A percentile compares a stretch with the other conserved stretches of the same genome.
Evolutionary conservation across 2,888 invertebrate genomes (phyloP).

Genomic region (Hydrotaea cyrtoneurina): DNA sequence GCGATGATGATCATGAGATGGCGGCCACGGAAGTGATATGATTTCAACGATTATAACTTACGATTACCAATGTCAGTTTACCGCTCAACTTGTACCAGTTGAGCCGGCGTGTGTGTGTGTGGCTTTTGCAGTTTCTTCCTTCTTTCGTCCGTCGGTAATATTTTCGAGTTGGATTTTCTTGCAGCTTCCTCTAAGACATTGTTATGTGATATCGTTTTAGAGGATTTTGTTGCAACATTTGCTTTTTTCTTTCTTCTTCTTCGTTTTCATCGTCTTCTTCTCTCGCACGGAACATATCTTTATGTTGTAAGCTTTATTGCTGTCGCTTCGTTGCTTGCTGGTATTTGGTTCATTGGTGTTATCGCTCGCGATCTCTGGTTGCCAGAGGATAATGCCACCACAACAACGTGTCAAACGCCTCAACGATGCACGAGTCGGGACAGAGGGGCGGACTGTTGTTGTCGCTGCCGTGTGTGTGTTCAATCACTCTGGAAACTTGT

Average conservation of each 20-base stretch:
- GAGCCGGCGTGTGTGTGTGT: not conserved
- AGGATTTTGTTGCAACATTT: conserved; percentile 48
- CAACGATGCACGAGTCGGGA: not conserved
- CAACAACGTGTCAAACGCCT: conserved; percentile 23
- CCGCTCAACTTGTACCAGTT: too few relatives aligned
- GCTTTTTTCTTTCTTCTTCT: not conserved
- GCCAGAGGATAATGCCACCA: conserved; percentile 26
- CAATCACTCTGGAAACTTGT: conserved; percentile 63
- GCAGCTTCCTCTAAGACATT: too few relatives aligned
- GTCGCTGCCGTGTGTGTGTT: conserved; percentile 16
- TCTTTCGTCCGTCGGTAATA: too few relatives aligned
- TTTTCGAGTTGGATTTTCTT: too few relatives aligned
- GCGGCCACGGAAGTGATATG: conserved; percentile 61
- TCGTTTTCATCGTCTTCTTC: not conserved
- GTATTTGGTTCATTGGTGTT: conserved; percentile 20
- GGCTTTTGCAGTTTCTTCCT: not conserved
- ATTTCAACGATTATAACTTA: conserved; percentile 33
- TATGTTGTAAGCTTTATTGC: conserved; percentile 36
- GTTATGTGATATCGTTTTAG: conserved; percentile 50
- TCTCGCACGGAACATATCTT: not conserved
- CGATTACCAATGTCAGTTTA: not conserved
- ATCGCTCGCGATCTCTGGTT: not conserved
- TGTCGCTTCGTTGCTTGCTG: too few relatives aligned
- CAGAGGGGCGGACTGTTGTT: conserved; percentile 1
- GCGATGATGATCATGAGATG: not conserved